These are phyloP conservation scores for Reinhardtius hippoglossoides DNA, from an alignment of 2,113 vertebrate genomes.

Conservation along the genomic window DNA sequence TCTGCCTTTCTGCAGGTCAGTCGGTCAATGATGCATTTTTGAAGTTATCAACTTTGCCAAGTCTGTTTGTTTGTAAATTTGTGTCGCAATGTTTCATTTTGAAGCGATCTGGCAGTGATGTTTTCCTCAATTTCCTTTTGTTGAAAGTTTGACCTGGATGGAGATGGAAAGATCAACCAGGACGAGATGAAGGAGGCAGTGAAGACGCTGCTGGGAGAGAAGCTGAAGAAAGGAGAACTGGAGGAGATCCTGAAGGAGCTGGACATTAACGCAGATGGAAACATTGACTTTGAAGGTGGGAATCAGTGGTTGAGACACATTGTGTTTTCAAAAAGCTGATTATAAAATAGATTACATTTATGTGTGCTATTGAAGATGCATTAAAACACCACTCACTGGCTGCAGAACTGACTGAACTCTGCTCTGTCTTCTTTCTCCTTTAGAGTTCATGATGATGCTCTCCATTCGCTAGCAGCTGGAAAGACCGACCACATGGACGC, in stretches of 20 bases:
- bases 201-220: conserved; percentile 82
- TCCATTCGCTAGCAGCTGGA: conserved; percentile 71
- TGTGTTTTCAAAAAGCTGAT: not conserved
- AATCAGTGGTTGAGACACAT: not conserved
- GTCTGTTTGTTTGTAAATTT: no score
- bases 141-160: conserved; percentile 76
- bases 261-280: conserved; percentile 93
- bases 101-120: not conserved
- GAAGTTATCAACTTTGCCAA: no score
- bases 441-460: conserved; percentile 87
- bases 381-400: not conserved
- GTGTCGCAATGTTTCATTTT: not conserved
- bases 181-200: conserved; percentile 75
- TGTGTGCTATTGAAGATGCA: not conserved
- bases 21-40: not conserved
- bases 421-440: conserved; percentile 16
- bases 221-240: conserved; percentile 92
- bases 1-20: conserved; percentile 92
- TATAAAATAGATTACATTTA: not conserved
- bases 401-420: not conserved
- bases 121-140: not conserved
- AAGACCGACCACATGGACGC: not conserved
- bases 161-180: conserved; percentile 78
- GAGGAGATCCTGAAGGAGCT: conserved; percentile 95
- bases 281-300: conserved; percentile 95